Evolutionary conservation across 2,113 vertebrate genomes (phyloP), one percentile per base, ranked within the genome.

Genomic region (Varanus komodoensis): DNA sequence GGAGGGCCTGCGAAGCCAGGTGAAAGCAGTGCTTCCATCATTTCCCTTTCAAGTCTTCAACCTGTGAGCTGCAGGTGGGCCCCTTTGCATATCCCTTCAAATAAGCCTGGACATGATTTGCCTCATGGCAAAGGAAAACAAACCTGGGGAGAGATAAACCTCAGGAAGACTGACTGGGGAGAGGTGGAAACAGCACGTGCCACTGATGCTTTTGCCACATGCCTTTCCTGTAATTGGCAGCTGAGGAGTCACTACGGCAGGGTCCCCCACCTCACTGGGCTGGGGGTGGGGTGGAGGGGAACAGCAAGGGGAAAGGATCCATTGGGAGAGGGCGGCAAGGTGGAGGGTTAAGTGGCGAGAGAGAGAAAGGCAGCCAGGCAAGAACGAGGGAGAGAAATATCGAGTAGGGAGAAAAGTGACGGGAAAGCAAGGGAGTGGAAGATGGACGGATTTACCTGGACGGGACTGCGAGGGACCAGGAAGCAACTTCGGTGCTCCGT

Each of bases 131-230:
- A 54, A 80, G 34, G 88, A 44, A 0, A 21, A 27, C 11, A 94
- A 57, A 19, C 50, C 85, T 82, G 38, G 90, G 29, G 32, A 67
- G 93, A 93, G 82, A 8, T 90, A 5, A 57, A 29, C 90, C n/a
- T 25, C n/a, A 17, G 44, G 83, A 85, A 52, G 14, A 5, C 5
- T 7, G 15, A n/a, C 23, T 29, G 29, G 57, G 84, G 4, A 64
- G 81, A 34, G 8, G 29, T 15, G 25, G 67, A 73, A 50, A 50
- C 8, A n/a, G 73, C 38, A 52, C 21, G 64, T 83, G 57, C 21
- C 5, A 4, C 50, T 14, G 19, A 19, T 86, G 2, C 14, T 54
- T 8, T 54, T 50, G 74, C 32, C 14, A 54, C 52, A 52, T 23
- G 23, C 1, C n/a, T 86, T 73, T 44, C 17, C 12, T 9, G 8